Evolutionary conservation across 2,888 invertebrate species (phyloP), one percentile per base, ranked within the genome.

Genomic region (Mythimna vitellina): DNA sequence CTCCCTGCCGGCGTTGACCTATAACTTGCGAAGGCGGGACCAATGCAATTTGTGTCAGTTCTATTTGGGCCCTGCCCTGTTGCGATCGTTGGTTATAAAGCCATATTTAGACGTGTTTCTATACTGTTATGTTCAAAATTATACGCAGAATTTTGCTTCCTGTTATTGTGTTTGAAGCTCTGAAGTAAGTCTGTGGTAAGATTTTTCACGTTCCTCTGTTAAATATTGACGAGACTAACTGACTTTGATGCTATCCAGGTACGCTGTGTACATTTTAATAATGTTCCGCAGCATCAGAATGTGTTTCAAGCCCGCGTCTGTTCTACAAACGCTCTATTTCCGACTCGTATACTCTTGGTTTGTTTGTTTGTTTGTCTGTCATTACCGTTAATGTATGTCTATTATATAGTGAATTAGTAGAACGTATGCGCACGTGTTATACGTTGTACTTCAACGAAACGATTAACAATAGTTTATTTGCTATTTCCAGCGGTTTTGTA

Each of bases 41-140:
- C 56, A 66, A 68, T 84, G 81, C 82, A 81, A 65, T 72, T 60
- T 22, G 61, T 71, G 66, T 69, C 71, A 70, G 69, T 83, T 69
- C 10, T 83, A 49, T 79, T 75, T 71, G 70, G 65, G 60, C 71
- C 71, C 61, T 72, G 80, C 66, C 68, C 80, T 57, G 58, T 67
- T 49, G 32, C 63, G 56, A 54, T 63, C 62, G 56, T 35, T 49
- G 32, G 1, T 7, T 69, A 12, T 57, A 32, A 65, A 64, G n/a
- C 56, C 78, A 51, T 62, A 81, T 67, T 63, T 56, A 75, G 51
- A 65, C 8, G 54, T 65, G 58, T 58, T 78, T 58, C 49, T 14
- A 12, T 67, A 10, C 8, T 25, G 20, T 29, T 25, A 51, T 56
- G 22, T 20, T 42, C 17, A 20, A 38, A 65, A 53, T 54, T 49